Evolutionary conservation across 92 coral and sea anemone species (phyloP).

Genomic region (Zoanthus gigantus): DNA sequence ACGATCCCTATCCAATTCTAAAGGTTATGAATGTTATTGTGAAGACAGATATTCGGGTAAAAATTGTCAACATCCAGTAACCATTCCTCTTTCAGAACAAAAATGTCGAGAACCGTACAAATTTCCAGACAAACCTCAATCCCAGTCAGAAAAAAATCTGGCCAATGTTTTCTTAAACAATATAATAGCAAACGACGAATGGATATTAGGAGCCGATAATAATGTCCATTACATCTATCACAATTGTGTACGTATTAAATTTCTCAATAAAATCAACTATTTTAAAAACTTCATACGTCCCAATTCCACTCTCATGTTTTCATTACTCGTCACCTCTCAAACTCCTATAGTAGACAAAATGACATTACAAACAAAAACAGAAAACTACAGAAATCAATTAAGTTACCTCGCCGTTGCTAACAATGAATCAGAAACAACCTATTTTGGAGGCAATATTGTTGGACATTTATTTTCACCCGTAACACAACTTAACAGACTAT

Average conservation of each 20-base stretch:
- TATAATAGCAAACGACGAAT: neutral
- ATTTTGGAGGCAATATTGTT: neutral
- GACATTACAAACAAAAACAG: neutral
- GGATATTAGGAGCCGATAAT: conserved; percentile 2
- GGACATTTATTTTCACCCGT: neutral
- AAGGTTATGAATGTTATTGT: neutral
- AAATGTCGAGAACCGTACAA: neutral
- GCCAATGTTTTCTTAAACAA: no score
- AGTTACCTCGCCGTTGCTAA: neutral
- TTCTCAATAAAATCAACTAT: neutral
- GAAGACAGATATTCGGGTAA: neutral
- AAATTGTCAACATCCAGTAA: neutral
- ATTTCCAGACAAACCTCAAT: neutral
- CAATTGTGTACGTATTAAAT: neutral
- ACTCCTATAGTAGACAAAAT: neutral
- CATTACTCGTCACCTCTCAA: neutral
- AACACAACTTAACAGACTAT: neutral
- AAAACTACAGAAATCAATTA: neutral
- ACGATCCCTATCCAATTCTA: neutral
- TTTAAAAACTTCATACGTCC: neutral
- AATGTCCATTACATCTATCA: neutral
- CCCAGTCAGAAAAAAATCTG: no score
- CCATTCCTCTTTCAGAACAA: neutral
- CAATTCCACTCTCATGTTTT: neutral
- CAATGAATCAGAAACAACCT: neutral